These are phyloP conservation scores for Pegoplata infirma DNA, from an alignment of 2,888 invertebrate genomes.

Conservation along the genomic window DNA sequence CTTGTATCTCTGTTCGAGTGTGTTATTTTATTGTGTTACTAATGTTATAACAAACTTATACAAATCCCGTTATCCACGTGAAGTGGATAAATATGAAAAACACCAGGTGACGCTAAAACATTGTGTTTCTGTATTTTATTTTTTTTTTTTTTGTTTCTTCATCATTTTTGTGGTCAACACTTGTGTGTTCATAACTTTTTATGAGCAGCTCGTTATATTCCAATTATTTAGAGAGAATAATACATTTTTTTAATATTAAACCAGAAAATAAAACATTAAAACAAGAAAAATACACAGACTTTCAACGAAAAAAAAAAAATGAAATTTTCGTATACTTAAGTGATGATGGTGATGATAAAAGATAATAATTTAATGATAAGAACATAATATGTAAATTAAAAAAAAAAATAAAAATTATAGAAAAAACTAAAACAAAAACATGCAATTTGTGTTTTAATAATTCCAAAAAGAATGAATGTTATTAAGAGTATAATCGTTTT, in stretches of 20 bases:
- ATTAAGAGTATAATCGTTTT: too few species aligned
- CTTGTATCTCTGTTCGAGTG: too few species aligned
- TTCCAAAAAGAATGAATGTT: neutral
- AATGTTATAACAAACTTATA: neutral
- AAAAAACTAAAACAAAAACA: too few species aligned
- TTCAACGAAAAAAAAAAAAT: neutral
- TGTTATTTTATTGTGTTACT: too few species aligned
- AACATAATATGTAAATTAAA: neutral
- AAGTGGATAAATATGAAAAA: too few species aligned
- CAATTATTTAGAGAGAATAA: constrained; percentile 5
- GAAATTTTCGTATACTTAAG: neutral
- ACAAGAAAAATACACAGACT: neutral
- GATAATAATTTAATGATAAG: neutral
- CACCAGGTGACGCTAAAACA: constrained; percentile 19
- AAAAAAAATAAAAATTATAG: neutral
- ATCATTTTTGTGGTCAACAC: constrained; percentile 21
- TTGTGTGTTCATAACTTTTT: constrained; percentile 29
- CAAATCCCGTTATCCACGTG: too few species aligned
- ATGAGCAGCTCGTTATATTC: constrained; percentile 28
- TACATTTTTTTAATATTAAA: neutral
- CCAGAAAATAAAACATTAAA: too few species aligned
- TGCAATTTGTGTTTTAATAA: neutral
- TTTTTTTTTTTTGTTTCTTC: neutral
- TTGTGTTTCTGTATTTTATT: too few species aligned
- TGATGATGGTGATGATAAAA: neutral